Evolutionary conservation across 2,888 invertebrate species (phyloP).

Genomic region (Pollenia angustigena): DNA sequence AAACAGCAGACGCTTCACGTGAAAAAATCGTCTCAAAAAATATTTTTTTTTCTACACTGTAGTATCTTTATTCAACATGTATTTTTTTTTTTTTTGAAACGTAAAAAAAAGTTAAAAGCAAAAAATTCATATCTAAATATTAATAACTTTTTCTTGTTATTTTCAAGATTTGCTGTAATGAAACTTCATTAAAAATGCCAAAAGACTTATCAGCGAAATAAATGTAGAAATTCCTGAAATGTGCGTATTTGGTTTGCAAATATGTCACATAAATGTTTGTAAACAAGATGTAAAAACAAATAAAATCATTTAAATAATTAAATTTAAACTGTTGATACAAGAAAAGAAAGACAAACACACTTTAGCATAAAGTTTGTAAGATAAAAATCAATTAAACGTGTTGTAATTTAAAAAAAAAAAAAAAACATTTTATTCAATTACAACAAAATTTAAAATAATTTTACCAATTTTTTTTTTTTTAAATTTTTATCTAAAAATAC

Average conservation of each 20-base stretch:
- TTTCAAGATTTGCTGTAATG: background rate
- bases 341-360: too few relatives aligned
- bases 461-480: too few relatives aligned
- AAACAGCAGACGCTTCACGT: background rate
- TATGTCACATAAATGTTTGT: background rate
- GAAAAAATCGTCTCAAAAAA: conserved; percentile 1
- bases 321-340: background rate
- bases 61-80: background rate
- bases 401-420: conserved; percentile 2
- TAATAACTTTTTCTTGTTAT: conserved; percentile 34
- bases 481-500: too few relatives aligned
- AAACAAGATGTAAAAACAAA: background rate
- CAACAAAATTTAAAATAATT: background rate
- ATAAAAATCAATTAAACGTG: conserved; percentile 21
- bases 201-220: conserved; percentile 2
- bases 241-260: conserved; percentile 12
- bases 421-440: background rate
- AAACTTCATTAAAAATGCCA: conserved; percentile 2
- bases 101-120: background rate
- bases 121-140: background rate
- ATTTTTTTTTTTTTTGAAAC: background rate
- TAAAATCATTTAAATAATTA: background rate
- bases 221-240: background rate
- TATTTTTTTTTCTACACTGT: background rate
- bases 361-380: background rate